phyloP scores from a whole-genome alignment of 1,140 invertebrate species.

The Drosophila sp. region DNA sequence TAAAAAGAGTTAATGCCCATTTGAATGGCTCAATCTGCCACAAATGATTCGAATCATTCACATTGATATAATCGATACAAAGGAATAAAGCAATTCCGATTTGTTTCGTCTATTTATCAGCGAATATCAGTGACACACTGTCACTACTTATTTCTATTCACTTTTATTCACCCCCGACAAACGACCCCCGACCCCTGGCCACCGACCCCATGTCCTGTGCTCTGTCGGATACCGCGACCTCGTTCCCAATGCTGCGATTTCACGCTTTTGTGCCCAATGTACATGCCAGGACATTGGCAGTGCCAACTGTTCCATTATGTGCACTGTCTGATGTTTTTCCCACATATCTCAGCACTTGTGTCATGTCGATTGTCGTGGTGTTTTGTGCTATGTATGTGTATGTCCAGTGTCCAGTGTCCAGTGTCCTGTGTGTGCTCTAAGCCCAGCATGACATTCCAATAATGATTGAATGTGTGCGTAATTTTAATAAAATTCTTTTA shows the following conservation, averaged over 20 bases:
- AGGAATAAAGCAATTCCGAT: constrained; percentile 20
- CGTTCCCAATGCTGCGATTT: constrained; percentile 2
- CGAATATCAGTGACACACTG: constrained; percentile 13
- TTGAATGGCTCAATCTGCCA: constrained; percentile 14
- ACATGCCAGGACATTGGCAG: constrained; percentile 48
- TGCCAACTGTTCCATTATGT: constrained; percentile 36
- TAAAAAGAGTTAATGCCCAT: not conserved
- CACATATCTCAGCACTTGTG: constrained; percentile 31
- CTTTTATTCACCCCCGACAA: not conserved
- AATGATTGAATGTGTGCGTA: constrained; percentile 81
- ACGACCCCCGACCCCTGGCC: not conserved
- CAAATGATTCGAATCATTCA: constrained; percentile 25
- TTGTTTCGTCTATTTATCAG: constrained; percentile 28
- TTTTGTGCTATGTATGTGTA: not conserved
- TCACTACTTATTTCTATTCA: constrained; percentile 17
- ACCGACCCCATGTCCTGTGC: not conserved
- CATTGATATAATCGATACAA: constrained; percentile 6
- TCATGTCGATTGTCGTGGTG: constrained; percentile 6
- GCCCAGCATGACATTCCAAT: constrained; percentile 74
- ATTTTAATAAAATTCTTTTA: constrained; percentile 83
- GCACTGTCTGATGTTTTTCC: constrained; percentile 29
- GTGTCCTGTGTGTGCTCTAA: constrained; percentile 15
- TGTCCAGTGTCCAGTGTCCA: constrained; percentile 17
- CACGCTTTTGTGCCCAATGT: constrained; percentile 45
- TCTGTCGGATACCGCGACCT: not conserved